Percentiles rank a stretch among this genome's conserved stretches.
Evolutionary conservation across 2,797 vertebrate species (phyloP).

Genomic region (Chaenodraco wilsoni): DNA sequence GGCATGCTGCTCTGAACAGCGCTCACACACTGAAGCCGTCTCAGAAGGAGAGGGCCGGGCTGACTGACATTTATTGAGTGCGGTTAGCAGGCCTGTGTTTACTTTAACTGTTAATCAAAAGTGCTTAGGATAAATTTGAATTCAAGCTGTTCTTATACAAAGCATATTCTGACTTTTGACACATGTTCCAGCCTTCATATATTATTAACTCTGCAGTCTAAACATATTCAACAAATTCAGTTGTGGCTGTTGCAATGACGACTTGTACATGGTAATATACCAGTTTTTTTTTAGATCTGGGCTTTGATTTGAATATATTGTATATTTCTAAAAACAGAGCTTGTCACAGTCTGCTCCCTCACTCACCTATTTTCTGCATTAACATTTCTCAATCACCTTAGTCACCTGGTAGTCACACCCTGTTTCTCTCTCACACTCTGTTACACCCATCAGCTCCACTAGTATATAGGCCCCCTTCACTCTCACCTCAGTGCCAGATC

Average conservation of each 20-base stretch:
- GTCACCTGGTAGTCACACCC: too few species aligned
- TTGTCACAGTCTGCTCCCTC: too few species aligned
- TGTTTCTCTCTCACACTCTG: too few species aligned
- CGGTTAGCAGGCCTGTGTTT: constrained; percentile 32
- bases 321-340: too few species aligned
- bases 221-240: neutral
- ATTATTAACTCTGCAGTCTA: neutral
- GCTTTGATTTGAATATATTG: too few species aligned
- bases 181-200: neutral
- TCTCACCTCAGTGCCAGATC: too few species aligned
- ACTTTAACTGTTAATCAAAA: constrained; percentile 44
- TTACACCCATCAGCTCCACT: too few species aligned
- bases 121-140: constrained; percentile 14
- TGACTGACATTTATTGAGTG: constrained; percentile 62
- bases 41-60: constrained; percentile 26
- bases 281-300: too few species aligned
- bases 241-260: neutral
- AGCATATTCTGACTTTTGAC: neutral
- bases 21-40: constrained; percentile 28
- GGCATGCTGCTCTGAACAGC: constrained; percentile 48
- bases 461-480: too few species aligned
- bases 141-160: constrained; percentile 1
- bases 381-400: too few species aligned
- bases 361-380: too few species aligned
- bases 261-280: too few species aligned